Percentiles rank a stretch among this genome's conserved stretches.
Evolutionary conservation across 1,140 invertebrate species (phyloP).

Genomic region (Amphibalanus amphitrite): DNA sequence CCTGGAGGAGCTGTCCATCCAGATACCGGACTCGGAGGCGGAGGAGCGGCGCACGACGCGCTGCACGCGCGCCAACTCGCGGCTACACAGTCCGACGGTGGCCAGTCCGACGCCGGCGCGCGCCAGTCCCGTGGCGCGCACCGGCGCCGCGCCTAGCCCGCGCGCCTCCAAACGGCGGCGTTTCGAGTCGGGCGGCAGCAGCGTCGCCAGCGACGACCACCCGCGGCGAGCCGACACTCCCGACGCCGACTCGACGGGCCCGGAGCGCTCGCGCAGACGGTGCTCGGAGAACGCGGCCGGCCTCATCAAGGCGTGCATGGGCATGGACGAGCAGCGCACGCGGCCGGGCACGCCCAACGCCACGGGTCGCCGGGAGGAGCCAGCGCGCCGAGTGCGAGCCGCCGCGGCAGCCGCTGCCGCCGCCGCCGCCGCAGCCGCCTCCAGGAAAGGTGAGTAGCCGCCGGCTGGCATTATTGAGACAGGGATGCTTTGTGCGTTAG

Average conservation of each 20-base stretch:
- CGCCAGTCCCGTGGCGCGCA: slow-evolving; percentile 30
- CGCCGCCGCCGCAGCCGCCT: too few relatives aligned
- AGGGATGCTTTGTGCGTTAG: too few relatives aligned
- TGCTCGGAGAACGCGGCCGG: slow-evolving; percentile 46
- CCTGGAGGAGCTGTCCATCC: slow-evolving; percentile 16
- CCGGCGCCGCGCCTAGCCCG: slow-evolving; percentile 2
- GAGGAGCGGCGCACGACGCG: not conserved
- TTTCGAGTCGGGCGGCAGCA: not conserved
- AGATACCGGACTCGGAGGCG: not conserved
- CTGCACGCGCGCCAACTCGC: slow-evolving; percentile 10
- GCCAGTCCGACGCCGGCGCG: slow-evolving; percentile 13
- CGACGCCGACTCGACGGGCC: not conserved
- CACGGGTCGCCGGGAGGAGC: not conserved
- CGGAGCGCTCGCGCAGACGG: slow-evolving; percentile 28
- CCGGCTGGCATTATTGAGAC: too few relatives aligned
- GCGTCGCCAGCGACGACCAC: not conserved
- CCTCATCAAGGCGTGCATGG: slow-evolving; percentile 47
- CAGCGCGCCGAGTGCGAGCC: too few relatives aligned
- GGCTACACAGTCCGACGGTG: slow-evolving; percentile 29
- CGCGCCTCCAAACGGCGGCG: not conserved
- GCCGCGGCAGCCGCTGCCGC: too few relatives aligned
- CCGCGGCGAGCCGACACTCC: not conserved
- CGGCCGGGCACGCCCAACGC: not conserved
- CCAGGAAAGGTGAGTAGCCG: not conserved
- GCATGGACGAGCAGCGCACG: slow-evolving; percentile 31